Conservation (phyloP, 2,888 invertebrate genomes). For the Gastracanthus pulcherrimus region DNA sequence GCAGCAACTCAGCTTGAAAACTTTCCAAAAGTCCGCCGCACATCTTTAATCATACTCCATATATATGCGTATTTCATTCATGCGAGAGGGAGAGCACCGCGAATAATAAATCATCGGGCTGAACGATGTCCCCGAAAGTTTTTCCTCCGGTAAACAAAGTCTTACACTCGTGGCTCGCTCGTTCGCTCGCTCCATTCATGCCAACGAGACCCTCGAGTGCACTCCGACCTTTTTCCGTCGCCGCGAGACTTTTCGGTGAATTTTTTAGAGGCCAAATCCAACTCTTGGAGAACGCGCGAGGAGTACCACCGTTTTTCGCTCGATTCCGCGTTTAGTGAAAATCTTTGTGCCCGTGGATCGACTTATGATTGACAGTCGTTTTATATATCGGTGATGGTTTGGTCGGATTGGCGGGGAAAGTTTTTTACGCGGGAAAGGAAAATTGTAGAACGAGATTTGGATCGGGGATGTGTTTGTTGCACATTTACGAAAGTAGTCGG, state of each 20-base stretch:
- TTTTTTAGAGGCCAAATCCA: neutral
- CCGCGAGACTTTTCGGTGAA: slow-evolving; percentile 13
- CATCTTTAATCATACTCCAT: neutral
- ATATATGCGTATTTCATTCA: neutral
- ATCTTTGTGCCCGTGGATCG: neutral
- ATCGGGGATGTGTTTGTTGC: too few species aligned
- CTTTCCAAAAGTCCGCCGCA: neutral
- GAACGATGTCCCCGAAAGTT: neutral
- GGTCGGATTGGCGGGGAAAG: neutral
- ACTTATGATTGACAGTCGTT: neutral
- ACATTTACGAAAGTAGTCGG: too few species aligned
- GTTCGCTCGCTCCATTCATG: slow-evolving; percentile 30
- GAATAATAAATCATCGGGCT: slow-evolving; percentile 37
- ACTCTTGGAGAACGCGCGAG: neutral
- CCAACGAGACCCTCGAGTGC: slow-evolving; percentile 39
- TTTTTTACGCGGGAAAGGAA: neutral
- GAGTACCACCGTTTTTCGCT: neutral
- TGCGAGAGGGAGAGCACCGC: neutral
- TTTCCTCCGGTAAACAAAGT: slow-evolving; percentile 27
- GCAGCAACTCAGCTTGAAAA: too few species aligned
- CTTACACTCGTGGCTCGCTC: neutral
- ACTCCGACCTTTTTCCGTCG: slow-evolving; percentile 2
- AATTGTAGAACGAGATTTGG: too few species aligned
- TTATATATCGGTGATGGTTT: neutral
- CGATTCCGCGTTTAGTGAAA: neutral